Percentiles rank a stretch among this genome's conserved stretches.
phyloP scores from a whole-genome alignment of 1,140 invertebrate genomes.

The Apocrypta bakeri region DNA sequence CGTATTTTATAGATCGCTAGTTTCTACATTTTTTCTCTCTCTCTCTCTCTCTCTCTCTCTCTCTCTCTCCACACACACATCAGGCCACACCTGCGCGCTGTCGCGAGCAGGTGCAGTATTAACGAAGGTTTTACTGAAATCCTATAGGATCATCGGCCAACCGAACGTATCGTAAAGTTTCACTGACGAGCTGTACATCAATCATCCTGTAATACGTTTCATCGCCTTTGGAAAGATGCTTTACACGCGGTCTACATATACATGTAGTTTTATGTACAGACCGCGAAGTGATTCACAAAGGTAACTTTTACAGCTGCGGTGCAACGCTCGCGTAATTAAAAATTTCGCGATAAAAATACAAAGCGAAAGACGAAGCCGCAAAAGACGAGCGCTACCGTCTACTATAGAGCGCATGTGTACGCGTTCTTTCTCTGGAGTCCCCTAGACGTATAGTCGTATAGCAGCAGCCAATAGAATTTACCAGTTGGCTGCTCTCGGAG shows the following conservation, averaged over 20 bases:
- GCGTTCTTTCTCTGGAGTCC: background rate
- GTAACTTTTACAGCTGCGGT: too few relatives aligned
- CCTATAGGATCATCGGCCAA: background rate
- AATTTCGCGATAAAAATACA: constrained; percentile 7
- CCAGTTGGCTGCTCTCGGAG: background rate
- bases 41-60: background rate
- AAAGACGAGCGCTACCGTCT: background rate
- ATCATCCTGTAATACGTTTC: background rate
- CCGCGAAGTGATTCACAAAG: too few relatives aligned
- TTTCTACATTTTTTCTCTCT: background rate
- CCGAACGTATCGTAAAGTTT: background rate
- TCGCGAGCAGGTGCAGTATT: background rate
- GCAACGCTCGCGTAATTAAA: constrained; percentile 1
- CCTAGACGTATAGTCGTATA: background rate
- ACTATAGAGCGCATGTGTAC: background rate
- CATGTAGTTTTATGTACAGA: background rate
- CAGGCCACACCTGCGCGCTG: background rate
- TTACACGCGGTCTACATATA: background rate
- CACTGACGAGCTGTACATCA: background rate
- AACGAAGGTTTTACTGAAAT: background rate
- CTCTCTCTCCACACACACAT: background rate
- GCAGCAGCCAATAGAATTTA: background rate
- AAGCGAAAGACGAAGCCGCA: background rate
- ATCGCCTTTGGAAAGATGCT: background rate
- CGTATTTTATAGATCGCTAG: background rate